Base-by-base conservation (phyloP, 2,113 vertebrate species). In the Microcebus ravelobensis region DNA sequence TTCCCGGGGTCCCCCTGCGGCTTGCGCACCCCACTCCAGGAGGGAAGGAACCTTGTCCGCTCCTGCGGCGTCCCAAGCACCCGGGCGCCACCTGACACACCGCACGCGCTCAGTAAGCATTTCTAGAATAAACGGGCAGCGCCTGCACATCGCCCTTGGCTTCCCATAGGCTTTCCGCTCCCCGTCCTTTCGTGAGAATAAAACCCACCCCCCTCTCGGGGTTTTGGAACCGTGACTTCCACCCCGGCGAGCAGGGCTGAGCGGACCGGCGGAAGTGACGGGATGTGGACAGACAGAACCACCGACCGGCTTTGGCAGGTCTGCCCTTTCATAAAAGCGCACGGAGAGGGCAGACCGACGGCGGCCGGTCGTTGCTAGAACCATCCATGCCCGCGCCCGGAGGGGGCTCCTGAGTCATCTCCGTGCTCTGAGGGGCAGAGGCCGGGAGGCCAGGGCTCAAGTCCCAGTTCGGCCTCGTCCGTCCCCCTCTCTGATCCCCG, bases 381-480 rank as follows among this genome's bases (percentile, higher is more conserved):
- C 4, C 1, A 67, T 34, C 2, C 0, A 10, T 0, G 70, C 73
- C 31, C 3, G 1, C 2, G 2, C 17, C 1, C 11, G 0, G 0
- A 3, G 15, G 11, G 45, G 8, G 13, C 14, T 6, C 20, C 42
- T 7, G 11, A 18, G 23, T 73, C 3, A 4, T 23, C 63, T 34
- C 50, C 17, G 8, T 6, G 6, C 36, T 5, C 25, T 6, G 21
- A n/a, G 27, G 55, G 39, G 15, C 48, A 50, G 13, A 87, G 87
- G 36, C 55, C 50, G 20, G 18, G 36, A 63, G 42, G 9, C 42
- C 48, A 6, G 5, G 31, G 17, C 31, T n/a, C 5, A 1, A 8
- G 3, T 7, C 50, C 88, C 0, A 0, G 55, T 34, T 39, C 76
- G 8, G 34, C 81, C 67, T 61, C 45, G 39, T 34, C 36, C 10